Evolutionary conservation across 1,140 invertebrate species (phyloP).

Genomic region (Drosophila funebris): DNA sequence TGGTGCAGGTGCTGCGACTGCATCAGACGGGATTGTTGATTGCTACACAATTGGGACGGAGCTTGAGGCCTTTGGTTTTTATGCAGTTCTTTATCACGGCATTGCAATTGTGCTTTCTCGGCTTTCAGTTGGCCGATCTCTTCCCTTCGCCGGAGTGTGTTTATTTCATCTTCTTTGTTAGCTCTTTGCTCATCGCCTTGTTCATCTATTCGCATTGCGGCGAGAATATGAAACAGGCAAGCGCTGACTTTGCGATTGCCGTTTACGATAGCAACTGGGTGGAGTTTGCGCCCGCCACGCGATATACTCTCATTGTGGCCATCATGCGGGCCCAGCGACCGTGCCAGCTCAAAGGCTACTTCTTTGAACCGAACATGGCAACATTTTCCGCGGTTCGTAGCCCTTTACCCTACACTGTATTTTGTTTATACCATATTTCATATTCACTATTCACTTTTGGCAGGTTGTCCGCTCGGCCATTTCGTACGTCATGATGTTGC

Average conservation of each 20-base stretch:
- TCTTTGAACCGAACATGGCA: slow-evolving; percentile 70
- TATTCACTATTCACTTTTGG: background rate
- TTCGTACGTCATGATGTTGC: slow-evolving; percentile 74
- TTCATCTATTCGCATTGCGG: slow-evolving; percentile 72
- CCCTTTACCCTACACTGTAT: background rate
- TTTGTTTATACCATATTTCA: background rate
- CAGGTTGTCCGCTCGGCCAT: slow-evolving; percentile 68
- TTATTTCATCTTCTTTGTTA: slow-evolving; percentile 59
- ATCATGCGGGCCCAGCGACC: slow-evolving; percentile 62
- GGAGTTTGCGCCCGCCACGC: slow-evolving; percentile 51
- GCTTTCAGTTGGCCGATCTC: slow-evolving; percentile 64
- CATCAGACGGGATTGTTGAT: slow-evolving; percentile 61
- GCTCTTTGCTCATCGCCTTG: slow-evolving; percentile 60
- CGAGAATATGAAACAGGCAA: slow-evolving; percentile 66
- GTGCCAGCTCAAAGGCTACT: slow-evolving; percentile 62
- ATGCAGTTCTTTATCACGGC: slow-evolving; percentile 65
- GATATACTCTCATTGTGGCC: slow-evolving; percentile 34
- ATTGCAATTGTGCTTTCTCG: slow-evolving; percentile 64
- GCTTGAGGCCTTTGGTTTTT: slow-evolving; percentile 52
- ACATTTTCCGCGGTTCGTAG: slow-evolving; percentile 61
- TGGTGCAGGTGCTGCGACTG: slow-evolving; percentile 48
- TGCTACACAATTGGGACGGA: slow-evolving; percentile 38
- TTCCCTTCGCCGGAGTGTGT: slow-evolving; percentile 58
- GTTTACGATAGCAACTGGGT: slow-evolving; percentile 58
- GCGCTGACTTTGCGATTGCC: slow-evolving; percentile 52